Evolutionary conservation across 2,113 vertebrate species (phyloP).

Genomic region (Dasyornis broadbenti): DNA sequence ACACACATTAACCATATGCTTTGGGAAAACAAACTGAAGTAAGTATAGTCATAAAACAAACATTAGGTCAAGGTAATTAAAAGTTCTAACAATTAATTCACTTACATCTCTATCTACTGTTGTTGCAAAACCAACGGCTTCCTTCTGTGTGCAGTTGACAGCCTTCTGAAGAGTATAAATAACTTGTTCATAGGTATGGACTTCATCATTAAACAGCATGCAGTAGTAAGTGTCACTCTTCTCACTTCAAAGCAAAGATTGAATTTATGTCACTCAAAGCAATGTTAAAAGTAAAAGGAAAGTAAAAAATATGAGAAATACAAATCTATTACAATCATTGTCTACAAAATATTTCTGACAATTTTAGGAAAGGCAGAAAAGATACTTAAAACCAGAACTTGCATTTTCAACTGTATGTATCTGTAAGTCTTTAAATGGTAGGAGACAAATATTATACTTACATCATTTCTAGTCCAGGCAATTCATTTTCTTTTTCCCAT

Average conservation of each 20-base stretch:
- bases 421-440: not conserved
- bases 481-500: conserved; percentile 89
- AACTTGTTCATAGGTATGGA: conserved; percentile 98
- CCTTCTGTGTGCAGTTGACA: conserved; percentile 94
- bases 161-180: conserved; percentile 98
- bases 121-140: conserved; percentile 94
- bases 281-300: not conserved
- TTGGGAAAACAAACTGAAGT: not conserved
- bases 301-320: not conserved
- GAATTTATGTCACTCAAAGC: not conserved
- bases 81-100: conserved; percentile 18
- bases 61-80: not conserved
- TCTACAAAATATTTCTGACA: not conserved
- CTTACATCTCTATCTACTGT: conserved; percentile 96
- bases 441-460: conserved; percentile 66
- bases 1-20: not conserved
- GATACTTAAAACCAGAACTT: not conserved
- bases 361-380: not conserved
- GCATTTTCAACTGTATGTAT: not conserved
- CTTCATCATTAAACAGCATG: conserved; percentile 98
- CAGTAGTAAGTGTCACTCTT: conserved; percentile 90
- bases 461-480: conserved; percentile 86
- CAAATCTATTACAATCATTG: not conserved
- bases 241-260: conserved; percentile 70
- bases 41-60: not conserved